A percentile compares a stretch with the other conserved stretches of the same genome.
These are phyloP conservation scores for Corythaeola cristata DNA, from an alignment of 2,113 vertebrate genomes.

Conservation along the genomic window DNA sequence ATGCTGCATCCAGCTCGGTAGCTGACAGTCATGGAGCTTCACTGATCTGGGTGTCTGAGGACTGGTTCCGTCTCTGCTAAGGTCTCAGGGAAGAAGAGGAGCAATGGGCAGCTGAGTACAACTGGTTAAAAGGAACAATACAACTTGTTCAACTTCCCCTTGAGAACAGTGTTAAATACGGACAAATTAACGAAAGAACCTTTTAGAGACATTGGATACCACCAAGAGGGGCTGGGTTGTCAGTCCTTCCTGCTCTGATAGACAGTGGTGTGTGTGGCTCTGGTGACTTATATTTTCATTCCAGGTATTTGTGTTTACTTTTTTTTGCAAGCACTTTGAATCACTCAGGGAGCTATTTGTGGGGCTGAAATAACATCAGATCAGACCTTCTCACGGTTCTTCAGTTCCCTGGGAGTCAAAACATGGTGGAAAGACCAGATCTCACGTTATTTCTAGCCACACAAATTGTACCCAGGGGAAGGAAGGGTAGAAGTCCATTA, in stretches of 20 bases:
- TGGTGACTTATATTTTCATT: constrained; percentile 25
- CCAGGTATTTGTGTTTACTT: constrained; percentile 59
- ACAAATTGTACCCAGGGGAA: constrained; percentile 13
- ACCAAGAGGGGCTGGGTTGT: neutral
- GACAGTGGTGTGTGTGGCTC: neutral
- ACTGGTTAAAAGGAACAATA: neutral
- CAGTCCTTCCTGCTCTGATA: neutral
- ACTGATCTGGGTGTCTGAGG: neutral
- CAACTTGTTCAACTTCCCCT: neutral
- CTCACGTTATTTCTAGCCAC: constrained; percentile 18
- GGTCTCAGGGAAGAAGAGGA: neutral
- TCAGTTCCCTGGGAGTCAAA: constrained; percentile 38
- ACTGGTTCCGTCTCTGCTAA: neutral
- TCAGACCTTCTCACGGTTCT: constrained; percentile 56
- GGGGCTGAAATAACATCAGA: constrained; percentile 51
- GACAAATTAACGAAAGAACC: neutral
- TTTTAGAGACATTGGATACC: neutral
- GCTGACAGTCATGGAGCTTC: neutral
- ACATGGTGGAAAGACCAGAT: neutral
- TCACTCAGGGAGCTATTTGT: constrained; percentile 35
- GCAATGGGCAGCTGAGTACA: neutral
- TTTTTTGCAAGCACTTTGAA: neutral
- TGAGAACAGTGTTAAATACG: neutral
- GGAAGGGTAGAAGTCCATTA: neutral
- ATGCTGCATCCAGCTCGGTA: neutral